A percentile compares a stretch with the other conserved stretches of the same genome.
Conservation (phyloP, 2,797 vertebrate genomes). For the Dendrocincla fuliginosa region DNA sequence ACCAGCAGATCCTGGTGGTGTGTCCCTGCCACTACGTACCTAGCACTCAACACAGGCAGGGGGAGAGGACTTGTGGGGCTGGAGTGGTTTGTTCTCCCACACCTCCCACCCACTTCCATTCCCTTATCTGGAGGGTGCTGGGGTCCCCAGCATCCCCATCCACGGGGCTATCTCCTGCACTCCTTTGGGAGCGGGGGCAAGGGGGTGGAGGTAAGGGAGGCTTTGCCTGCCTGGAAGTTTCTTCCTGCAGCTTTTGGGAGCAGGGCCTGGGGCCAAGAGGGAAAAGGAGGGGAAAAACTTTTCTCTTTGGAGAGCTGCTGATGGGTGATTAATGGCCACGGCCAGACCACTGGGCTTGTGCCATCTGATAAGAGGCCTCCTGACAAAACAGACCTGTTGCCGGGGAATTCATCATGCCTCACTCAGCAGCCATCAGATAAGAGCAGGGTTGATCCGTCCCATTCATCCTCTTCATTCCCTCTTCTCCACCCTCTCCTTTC, state of each 20-base stretch:
- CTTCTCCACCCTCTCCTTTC: slow-evolving; percentile 59
- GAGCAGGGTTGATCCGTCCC: neutral
- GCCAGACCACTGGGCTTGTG: slow-evolving; percentile 41
- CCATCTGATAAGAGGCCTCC: slow-evolving; percentile 69
- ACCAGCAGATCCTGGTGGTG: neutral
- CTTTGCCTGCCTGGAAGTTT: neutral
- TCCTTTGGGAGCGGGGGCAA: neutral
- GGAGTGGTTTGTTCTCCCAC: neutral
- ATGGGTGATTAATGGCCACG: slow-evolving; percentile 20
- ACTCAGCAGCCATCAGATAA: slow-evolving; percentile 62
- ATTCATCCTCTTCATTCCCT: slow-evolving; percentile 51
- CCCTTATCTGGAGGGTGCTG: neutral
- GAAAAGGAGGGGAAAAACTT: neutral
- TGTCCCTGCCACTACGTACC: neutral
- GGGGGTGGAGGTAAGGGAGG: neutral
- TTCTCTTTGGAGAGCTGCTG: slow-evolving; percentile 1
- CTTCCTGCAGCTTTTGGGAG: neutral
- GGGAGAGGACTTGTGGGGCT: neutral
- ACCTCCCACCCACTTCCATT: neutral
- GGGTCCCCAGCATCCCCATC: neutral
- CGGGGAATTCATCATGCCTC: slow-evolving; percentile 61
- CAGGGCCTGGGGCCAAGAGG: neutral
- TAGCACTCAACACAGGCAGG: neutral
- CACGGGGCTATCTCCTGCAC: neutral
- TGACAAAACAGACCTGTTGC: slow-evolving; percentile 68